Evolutionary conservation across 2,888 invertebrate genomes (phyloP).

Genomic region (Stenoptilia bipunctidactyla): DNA sequence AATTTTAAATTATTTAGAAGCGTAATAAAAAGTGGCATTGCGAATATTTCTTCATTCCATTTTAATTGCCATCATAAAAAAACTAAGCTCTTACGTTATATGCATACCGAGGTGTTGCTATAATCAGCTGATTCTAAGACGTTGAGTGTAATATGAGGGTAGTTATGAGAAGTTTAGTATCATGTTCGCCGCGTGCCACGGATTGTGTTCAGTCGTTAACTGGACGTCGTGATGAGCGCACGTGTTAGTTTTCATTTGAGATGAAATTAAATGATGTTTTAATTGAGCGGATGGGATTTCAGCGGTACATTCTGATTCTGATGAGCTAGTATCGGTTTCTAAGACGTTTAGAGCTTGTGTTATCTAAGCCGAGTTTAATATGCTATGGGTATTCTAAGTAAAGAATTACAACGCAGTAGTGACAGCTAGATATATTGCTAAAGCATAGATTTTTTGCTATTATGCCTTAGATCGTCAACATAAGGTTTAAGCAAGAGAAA

Average conservation of each 20-base stretch:
- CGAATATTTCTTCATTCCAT: background rate
- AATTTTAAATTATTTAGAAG: conserved; percentile 8
- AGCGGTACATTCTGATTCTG: conserved; percentile 22
- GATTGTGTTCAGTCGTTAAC: conserved; percentile 19
- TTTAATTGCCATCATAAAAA: background rate
- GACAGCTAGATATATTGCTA: no score
- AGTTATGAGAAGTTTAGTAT: conserved; percentile 34
- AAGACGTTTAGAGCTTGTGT: background rate
- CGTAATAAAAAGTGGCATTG: background rate
- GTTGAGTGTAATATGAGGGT: conserved; percentile 33
- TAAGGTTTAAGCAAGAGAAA: no score
- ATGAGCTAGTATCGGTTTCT: conserved; percentile 5
- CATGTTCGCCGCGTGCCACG: conserved; percentile 39
- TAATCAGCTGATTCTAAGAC: conserved; percentile 30
- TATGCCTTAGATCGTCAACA: no score
- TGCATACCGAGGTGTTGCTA: conserved; percentile 31
- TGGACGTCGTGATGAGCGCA: conserved; percentile 21
- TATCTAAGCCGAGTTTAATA: no score
- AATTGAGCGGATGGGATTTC: conserved; percentile 1
- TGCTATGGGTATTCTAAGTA: background rate
- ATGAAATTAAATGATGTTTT: conserved; percentile 2
- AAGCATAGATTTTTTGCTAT: no score
- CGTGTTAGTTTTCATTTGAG: conserved; percentile 17
- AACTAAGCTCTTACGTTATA: background rate
- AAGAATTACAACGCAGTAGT: no score